phyloP scores from a whole-genome alignment of 2,888 invertebrate genomes.

The Macrostomum cliftonense region DNA sequence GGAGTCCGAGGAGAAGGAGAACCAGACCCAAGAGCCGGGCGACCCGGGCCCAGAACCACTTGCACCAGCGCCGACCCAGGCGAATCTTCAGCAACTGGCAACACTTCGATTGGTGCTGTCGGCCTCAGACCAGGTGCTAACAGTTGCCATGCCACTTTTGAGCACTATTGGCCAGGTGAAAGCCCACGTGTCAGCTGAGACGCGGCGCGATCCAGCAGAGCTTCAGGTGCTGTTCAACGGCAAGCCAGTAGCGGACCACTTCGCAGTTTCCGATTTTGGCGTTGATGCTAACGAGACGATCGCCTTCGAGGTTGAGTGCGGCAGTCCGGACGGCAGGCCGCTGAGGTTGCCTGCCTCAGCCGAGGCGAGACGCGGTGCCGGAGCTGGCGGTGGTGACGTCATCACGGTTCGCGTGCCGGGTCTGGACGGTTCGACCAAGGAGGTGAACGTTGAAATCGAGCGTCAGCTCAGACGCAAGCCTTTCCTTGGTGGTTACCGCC shows the following conservation, averaged over 20 bases:
- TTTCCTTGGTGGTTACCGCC: slow-evolving; percentile 59
- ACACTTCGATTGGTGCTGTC: slow-evolving; percentile 34
- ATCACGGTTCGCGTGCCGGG: slow-evolving; percentile 30
- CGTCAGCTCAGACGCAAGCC: slow-evolving; percentile 45
- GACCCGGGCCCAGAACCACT: slow-evolving; percentile 20
- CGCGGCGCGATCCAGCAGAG: slow-evolving; percentile 26
- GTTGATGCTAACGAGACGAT: slow-evolving; percentile 34
- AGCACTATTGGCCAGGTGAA: slow-evolving; percentile 28
- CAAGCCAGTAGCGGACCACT: slow-evolving; percentile 22
- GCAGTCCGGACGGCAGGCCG: slow-evolving; percentile 32
- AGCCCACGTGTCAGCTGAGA: slow-evolving; percentile 27
- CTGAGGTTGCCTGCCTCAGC: slow-evolving; percentile 15
- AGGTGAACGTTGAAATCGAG: slow-evolving; percentile 36
- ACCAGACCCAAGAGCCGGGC: slow-evolving; percentile 5
- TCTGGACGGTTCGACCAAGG: slow-evolving; percentile 24
- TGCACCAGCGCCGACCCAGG: slow-evolving; percentile 12
- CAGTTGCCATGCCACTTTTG: slow-evolving; percentile 27
- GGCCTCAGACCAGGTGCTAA: slow-evolving; percentile 33
- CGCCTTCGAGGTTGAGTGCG: slow-evolving; percentile 31
- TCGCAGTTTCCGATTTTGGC: slow-evolving; percentile 27
- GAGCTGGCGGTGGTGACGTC: slow-evolving; percentile 31
- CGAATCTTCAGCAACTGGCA: slow-evolving; percentile 11
- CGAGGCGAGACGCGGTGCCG: slow-evolving; percentile 18
- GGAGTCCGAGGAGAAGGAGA: slow-evolving; percentile 5
- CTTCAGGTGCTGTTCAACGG: slow-evolving; percentile 31